phyloP scores from a whole-genome alignment of 2,888 invertebrate genomes.

The Caenorhabditis drosophilae region DNA sequence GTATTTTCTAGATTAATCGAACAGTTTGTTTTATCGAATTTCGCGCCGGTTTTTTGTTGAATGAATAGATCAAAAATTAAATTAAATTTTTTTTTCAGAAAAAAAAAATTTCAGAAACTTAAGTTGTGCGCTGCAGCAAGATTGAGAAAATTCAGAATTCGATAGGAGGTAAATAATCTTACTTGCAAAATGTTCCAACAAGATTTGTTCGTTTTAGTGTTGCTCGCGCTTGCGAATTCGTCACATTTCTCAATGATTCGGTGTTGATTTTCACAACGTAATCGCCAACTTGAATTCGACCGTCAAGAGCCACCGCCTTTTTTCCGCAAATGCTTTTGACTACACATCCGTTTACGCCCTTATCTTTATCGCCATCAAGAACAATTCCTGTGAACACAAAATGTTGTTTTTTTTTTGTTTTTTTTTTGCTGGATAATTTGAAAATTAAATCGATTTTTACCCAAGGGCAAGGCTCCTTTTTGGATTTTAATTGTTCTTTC shows the following conservation, averaged over 20 bases:
- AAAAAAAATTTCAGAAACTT: too few species aligned
- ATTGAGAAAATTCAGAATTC: too few species aligned
- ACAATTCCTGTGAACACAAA: constrained; percentile 72
- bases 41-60: too few species aligned
- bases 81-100: too few species aligned
- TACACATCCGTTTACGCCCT: constrained; percentile 74
- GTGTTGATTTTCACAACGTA: constrained; percentile 75
- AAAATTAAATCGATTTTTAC: too few species aligned
- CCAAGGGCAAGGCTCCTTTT: constrained; percentile 74
- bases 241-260: constrained; percentile 74
- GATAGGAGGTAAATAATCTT: too few species aligned
- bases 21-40: too few species aligned
- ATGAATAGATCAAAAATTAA: too few species aligned
- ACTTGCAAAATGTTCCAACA: constrained; percentile 75
- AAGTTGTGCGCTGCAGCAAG: too few species aligned
- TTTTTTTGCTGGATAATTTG: too few species aligned
- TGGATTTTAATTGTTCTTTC: constrained; percentile 74
- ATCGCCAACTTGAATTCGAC: constrained; percentile 74
- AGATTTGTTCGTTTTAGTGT: constrained; percentile 75
- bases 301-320: constrained; percentile 75
- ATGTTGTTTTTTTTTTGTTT: constrained; percentile 3
- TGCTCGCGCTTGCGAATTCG: constrained; percentile 75
- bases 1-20: too few species aligned
- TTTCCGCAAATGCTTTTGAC: constrained; percentile 72
- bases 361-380: constrained; percentile 74